Conservation (phyloP, 2,888 invertebrate species). For the Seira sanloemensis region DNA sequence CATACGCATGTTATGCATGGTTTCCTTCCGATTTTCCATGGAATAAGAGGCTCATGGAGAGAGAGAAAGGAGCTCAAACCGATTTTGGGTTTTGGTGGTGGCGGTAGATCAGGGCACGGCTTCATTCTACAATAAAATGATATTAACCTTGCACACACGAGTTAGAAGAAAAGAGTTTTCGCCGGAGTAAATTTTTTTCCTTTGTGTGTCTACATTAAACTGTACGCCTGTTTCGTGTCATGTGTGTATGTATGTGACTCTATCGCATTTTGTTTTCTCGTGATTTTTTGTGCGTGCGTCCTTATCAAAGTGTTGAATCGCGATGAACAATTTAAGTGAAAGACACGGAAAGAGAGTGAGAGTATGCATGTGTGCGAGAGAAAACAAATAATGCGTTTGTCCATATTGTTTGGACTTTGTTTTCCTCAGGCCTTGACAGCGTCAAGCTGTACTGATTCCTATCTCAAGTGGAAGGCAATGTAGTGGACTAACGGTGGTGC, state of each 20-base stretch:
- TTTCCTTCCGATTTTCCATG: constrained; percentile 14
- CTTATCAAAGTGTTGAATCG: not conserved
- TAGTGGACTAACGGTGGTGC: not conserved
- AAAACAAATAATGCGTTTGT: not conserved
- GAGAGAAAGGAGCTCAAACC: constrained; percentile 40
- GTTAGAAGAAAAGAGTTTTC: too few species aligned
- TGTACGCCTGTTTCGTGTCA: not conserved
- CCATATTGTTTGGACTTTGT: not conserved
- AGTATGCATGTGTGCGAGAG: not conserved
- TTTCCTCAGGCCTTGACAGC: constrained; percentile 8
- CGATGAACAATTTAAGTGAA: constrained; percentile 14
- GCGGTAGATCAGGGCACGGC: too few species aligned
- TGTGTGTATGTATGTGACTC: constrained; percentile 13
- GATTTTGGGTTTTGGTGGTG: constrained; percentile 37
- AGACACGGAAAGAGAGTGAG: not conserved
- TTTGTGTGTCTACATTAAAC: constrained; percentile 2
- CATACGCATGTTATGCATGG: constrained; percentile 27
- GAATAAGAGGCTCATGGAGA: constrained; percentile 38
- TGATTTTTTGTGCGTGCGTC: not conserved
- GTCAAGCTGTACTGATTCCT: not conserved
- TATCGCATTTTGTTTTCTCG: not conserved
- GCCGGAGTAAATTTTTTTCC: too few species aligned
- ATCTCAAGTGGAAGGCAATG: not conserved
- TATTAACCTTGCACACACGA: too few species aligned
- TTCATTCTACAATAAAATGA: too few species aligned